Evolutionary conservation across 2,113 vertebrate species (phyloP).

Genomic region (Stomatorhinus ivindoensis): DNA sequence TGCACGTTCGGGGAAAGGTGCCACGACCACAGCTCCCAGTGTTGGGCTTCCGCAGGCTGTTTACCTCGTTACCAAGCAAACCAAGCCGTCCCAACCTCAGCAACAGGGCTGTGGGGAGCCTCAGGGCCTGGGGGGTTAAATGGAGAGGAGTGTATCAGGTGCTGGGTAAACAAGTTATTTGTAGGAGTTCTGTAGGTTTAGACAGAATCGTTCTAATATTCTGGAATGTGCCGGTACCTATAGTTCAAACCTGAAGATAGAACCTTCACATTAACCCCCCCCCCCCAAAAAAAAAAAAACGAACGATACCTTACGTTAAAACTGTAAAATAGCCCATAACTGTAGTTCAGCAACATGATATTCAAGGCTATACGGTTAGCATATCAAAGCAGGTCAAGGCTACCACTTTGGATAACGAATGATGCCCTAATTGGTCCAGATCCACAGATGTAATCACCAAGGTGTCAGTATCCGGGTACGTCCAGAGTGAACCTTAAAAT

Average conservation of each 20-base stretch:
- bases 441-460: not conserved
- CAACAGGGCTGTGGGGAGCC: not conserved
- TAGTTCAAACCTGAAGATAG: not conserved
- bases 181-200: not conserved
- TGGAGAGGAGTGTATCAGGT: not conserved
- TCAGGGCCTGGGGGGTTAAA: conserved; percentile 26
- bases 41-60: conserved; percentile 29
- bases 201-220: not conserved
- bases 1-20: conserved; percentile 19
- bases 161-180: not conserved
- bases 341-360: not conserved
- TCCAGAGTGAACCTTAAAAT: not conserved
- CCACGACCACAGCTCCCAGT: conserved; percentile 21
- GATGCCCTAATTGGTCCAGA: not conserved
- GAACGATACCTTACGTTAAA: not conserved
- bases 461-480: not conserved
- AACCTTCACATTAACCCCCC: not conserved
- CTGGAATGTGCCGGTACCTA: not conserved
- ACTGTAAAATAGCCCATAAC: not conserved
- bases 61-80: conserved; percentile 11
- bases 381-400: not conserved
- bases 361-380: not conserved
- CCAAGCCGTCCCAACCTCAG: conserved; percentile 20
- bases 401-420: not conserved
- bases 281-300: not conserved